Evolutionary conservation across 2,888 invertebrate genomes (phyloP), one percentile per base, ranked within the genome.

Genomic region (Chrysotoxum bicinctum): DNA sequence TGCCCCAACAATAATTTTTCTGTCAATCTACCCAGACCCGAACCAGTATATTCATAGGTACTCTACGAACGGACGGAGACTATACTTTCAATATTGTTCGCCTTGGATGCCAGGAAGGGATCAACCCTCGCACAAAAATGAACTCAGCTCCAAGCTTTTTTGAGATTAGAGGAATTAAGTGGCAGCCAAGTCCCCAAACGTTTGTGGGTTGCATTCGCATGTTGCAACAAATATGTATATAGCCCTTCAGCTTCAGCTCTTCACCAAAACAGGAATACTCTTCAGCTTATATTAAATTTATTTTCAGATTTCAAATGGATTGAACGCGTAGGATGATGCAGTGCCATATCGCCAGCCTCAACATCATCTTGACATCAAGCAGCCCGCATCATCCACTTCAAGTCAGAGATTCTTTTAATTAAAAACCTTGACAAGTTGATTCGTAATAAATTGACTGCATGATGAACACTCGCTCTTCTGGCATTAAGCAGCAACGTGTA

Each of bases 371-470:
- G 40, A 4, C 7, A 14, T 56, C 56, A 56, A 19, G 3, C 16
- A 54, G 30, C 19, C 19, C 7, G n/a, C 50, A 48, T 43, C 58
- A 75, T 72, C 48, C 40, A 80, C 74, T 43, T 56, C 19, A 32
- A 62, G 52, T 69, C 69, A 12, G 40, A 54, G 60, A 66, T 69
- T 73, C 19, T 73, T 80, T 77, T 85, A 85, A 85, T 80, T 85
- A 80, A 81, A 69, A 81, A 69, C 60, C 80, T 52, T 85, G 75
- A 81, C 85, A 85, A 85, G 85, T 77, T 81, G 85, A 81, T 85
- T 85, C 40, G 68, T 77, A 73, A 81, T 76, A 81, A 85, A 85
- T 85, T 81, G 81, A 81, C 76, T 76, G 69, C 43, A 64, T 81
- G 85, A 85, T 64, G 64, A 85, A 69, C 69, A 48, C 58, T 21